phyloP scores from a whole-genome alignment of 2,888 invertebrate genomes.

The Dicranocentrus wangi region DNA sequence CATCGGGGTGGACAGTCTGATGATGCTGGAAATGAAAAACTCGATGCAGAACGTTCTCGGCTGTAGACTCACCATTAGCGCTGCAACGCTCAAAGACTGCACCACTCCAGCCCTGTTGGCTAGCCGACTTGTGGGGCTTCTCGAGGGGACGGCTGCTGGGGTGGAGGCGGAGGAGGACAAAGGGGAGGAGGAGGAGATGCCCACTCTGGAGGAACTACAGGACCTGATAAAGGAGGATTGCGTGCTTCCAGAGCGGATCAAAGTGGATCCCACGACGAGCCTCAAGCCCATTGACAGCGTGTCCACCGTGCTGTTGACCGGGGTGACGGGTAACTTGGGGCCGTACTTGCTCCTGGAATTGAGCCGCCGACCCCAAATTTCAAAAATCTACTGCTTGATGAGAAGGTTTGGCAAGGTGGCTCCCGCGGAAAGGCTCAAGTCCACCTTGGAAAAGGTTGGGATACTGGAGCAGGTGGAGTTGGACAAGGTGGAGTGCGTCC shows the following conservation, averaged over 20 bases:
- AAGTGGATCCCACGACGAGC: background rate
- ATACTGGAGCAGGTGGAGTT: background rate
- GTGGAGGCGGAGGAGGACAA: too few species aligned
- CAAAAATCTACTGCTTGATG: slow-evolving; percentile 50
- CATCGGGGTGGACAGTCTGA: slow-evolving; percentile 50
- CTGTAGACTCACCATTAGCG: slow-evolving; percentile 27
- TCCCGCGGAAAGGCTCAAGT: slow-evolving; percentile 7
- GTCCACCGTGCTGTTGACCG: slow-evolving; percentile 39
- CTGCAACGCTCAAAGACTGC: slow-evolving; percentile 29
- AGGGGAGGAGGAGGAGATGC: background rate
- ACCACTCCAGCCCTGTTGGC: slow-evolving; percentile 5
- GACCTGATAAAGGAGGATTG: slow-evolving; percentile 33
- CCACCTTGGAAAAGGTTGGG: slow-evolving; percentile 7
- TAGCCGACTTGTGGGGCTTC: background rate
- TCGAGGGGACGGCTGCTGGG: background rate
- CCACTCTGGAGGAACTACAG: slow-evolving; percentile 27
- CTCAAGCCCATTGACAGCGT: background rate
- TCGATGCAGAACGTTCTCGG: slow-evolving; percentile 49
- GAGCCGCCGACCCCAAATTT: slow-evolving; percentile 10
- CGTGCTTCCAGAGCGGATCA: slow-evolving; percentile 36
- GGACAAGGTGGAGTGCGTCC: slow-evolving; percentile 21
- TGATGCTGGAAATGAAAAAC: slow-evolving; percentile 60
- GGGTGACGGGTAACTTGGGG: slow-evolving; percentile 53
- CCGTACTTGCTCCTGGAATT: slow-evolving; percentile 51
- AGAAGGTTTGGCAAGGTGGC: slow-evolving; percentile 15